Evolutionary conservation across 2,888 invertebrate genomes (phyloP), one percentile per base, ranked within the genome.

Genomic region (Chymomyza caudatula): DNA sequence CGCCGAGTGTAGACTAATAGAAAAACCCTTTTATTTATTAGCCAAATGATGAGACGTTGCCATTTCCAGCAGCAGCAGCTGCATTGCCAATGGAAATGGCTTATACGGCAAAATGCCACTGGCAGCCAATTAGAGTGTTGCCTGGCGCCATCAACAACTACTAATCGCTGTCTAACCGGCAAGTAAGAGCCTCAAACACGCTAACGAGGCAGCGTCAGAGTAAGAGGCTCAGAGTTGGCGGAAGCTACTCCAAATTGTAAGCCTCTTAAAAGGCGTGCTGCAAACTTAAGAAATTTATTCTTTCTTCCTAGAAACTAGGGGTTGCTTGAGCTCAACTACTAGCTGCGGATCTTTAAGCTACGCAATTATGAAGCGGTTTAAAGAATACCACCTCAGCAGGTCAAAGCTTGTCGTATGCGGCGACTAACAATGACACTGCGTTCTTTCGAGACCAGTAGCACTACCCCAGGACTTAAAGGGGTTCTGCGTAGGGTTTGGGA

Each of bases 141-240:
- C 51, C 60, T 60, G 69, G 71, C 71, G 71, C 71, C 66, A 71
- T 49, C 19, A 19, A 43, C 42, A 25, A 29, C 55, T 55, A 65
- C 68, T 68, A 73, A 68, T 65, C 73, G 65, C 57, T 57, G 60
- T 65, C 63, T 71, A 66, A 66, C 15, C 47, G 47, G 13, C 47
- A 17, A 19, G 6, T 17, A 47, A 47, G 58, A 49, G 19, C 29
- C 42, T 22, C 47, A 42, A 57, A 56, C 73, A 64, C 62, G 73
- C 73, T 68, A 73, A 65, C 73, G 64, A 67, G 67, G 6, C 59
- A 55, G 60, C 58, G 29, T 37, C 3, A 3, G 53, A 69, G 55
- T 42, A 58, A 64, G 56, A 29, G 44, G 44, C 44, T 25, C 6
- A n/a, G 15, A 23, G 19, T 13, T 4, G 15, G 37, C 42, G 37